Evolutionary conservation across 2,888 invertebrate genomes (phyloP).

Genomic region (Drosophila macrospina): DNA sequence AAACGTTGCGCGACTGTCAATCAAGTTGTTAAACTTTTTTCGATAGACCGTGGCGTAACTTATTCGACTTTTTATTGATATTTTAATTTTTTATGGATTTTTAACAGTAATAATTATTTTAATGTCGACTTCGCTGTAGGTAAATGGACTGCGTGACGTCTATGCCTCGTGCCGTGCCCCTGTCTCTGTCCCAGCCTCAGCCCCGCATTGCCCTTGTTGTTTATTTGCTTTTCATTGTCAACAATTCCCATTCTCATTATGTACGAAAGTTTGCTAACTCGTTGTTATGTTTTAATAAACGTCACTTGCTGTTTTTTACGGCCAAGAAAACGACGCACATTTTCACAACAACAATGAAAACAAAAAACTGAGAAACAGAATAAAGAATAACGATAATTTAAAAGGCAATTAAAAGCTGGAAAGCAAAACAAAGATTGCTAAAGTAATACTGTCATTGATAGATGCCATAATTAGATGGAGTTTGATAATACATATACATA

Average conservation of each 20-base stretch:
- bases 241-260: constrained; percentile 21
- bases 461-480: background rate
- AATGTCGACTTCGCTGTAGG: constrained; percentile 72
- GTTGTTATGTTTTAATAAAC: constrained; percentile 40
- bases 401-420: constrained; percentile 27
- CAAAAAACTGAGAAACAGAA: constrained; percentile 4
- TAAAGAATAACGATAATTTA: constrained; percentile 11
- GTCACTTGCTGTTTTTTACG: constrained; percentile 27
- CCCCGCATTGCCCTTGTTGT: constrained; percentile 10
- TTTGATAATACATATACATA: too few relatives aligned
- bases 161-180: background rate
- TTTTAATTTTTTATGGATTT: constrained; percentile 68
- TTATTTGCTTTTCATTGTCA: constrained; percentile 34
- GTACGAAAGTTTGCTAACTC: constrained; percentile 39
- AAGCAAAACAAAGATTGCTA: background rate
- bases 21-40: constrained; percentile 49
- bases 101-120: constrained; percentile 80
- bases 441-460: background rate
- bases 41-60: constrained; percentile 45
- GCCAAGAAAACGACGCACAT: background rate
- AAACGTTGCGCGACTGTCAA: constrained; percentile 62
- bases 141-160: constrained; percentile 69
- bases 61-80: constrained; percentile 71
- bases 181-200: background rate
- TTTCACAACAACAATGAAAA: constrained; percentile 10